Base-by-base conservation (phyloP, 1,140 invertebrate genomes). In the Saccostrea glomerata region DNA sequence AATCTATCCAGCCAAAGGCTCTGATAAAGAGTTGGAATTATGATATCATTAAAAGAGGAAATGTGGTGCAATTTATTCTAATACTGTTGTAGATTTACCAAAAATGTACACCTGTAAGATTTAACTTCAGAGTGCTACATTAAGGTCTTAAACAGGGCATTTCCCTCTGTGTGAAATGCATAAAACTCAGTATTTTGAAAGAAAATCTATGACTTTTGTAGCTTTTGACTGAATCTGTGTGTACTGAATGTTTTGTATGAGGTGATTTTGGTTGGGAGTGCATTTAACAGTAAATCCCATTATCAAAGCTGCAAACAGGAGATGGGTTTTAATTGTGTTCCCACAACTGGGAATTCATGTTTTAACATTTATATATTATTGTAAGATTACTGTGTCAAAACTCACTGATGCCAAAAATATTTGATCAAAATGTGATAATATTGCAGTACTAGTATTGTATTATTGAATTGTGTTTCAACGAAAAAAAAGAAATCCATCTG, bases 21-120 rank as follows among this genome's bases (percentile, higher is more conserved):
- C 23, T 20, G 70, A 86, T 82, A 47, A 84, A 12, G 83, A 88
- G 30, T 82, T 88, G 12, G 87, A 88, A 54, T 88, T 88, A 88
- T 88, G 84, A 88, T 82, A 20, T 60, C 25, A 54, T 56, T 20
- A 47, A 23, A 84, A 23, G 82, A 30, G 30, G 36, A 84, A 84
- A 55, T 84, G 47, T 56, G 54, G 82, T 84, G 82, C 54, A 56
- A 55, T 55, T 55, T 84, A 47, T 84, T 84, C 54, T n/a, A 56
- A 40, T 55, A 36, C 70, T 30, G 70, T 77, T 40, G 70, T 77
- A 30, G 70, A 30, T 77, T 77, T 30, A 73, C 47, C 9, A 25
- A 73, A 25, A 77, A 77, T 36, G 30, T 25, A 25, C 70, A 36
- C 70, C 82, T 84, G 36, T 84, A 47, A 23, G 82, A 23, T 55